phyloP scores from a whole-genome alignment of 1,140 invertebrate species.

The Caerostris darwini region DNA sequence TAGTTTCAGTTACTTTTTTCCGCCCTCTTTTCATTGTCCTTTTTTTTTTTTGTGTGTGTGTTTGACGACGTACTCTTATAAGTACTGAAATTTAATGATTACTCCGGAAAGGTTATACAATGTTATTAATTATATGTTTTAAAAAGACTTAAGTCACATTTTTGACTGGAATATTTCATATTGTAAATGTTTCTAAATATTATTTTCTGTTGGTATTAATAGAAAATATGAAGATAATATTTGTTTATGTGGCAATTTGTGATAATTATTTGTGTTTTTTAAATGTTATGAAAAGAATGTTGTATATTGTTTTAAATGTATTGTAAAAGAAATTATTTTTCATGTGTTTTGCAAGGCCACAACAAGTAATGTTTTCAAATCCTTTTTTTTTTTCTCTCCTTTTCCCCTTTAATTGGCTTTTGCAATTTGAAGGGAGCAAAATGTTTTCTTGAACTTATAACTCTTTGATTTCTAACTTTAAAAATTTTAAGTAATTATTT shows the following conservation, averaged over 20 bases:
- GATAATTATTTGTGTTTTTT: not conserved
- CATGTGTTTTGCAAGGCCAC: too few species aligned
- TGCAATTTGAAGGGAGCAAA: too few species aligned
- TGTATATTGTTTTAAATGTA: not conserved
- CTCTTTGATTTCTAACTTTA: too few species aligned
- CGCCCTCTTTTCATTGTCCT: too few species aligned
- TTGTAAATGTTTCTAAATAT: not conserved
- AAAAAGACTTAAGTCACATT: not conserved
- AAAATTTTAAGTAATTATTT: too few species aligned
- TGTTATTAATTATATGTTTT: not conserved
- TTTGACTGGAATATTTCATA: not conserved
- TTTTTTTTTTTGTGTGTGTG: slow-evolving; percentile 45
- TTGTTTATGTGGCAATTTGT: not conserved
- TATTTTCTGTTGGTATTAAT: slow-evolving; percentile 5
- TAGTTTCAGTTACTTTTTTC: slow-evolving; percentile 6
- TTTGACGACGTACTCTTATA: slow-evolving; percentile 70
- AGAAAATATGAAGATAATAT: not conserved
- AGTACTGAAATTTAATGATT: slow-evolving; percentile 62
- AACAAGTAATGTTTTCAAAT: too few species aligned
- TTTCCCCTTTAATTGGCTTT: too few species aligned
- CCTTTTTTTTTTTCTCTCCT: too few species aligned
- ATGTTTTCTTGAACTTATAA: too few species aligned
- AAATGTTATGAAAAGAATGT: not conserved
- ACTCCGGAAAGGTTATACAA: not conserved
- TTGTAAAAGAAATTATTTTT: slow-evolving; percentile 4